Base-by-base conservation (phyloP, 1,140 invertebrate genomes). In the Bradysia coprophila region DNA sequence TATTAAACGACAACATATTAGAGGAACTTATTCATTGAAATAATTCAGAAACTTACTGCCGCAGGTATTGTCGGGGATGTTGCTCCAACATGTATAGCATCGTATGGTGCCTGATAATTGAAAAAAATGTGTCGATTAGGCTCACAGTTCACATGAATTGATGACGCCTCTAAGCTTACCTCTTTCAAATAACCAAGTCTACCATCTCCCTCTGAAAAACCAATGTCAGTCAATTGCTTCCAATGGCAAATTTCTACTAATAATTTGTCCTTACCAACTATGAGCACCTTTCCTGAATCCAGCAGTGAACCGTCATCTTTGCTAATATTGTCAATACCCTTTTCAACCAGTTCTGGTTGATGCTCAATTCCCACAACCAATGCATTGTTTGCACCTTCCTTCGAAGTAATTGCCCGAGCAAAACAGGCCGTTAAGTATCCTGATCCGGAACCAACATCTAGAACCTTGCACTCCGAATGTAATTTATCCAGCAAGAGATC, bases 401-500 rank as follows among this genome's bases (percentile, higher is more conserved):
- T 55, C 24, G 49, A 48, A n/a, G 43, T 32, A 15, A 50, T 44
- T 4, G 58, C 46, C 53, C 91, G 95, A 15, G 86, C 81, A 80
- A 97, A 92, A 54, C 91, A 96, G n/a, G 86, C 81, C 23, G 91
- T 95, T 11, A 97, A 71, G 61, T 95, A 96, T 4, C 92, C 92
- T 55, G 85, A 92, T 16, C 93, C 93, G 48, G 87, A 95, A 9
- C 93, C 93, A 43, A 98, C 88, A 70, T 98, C 94, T 37, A 97
- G 65, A 15, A 85, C 89, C 57, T 66, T 76, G 24, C 72, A 74
- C 36, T 91, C 88, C 51, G 76, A 73, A 33, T 69, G 63, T 33
- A 97, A 61, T 50, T 94, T 82, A 48, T 86, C 79, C 52, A 80
- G 76, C 43, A 98, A 65, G 38, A 81, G 66, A 68, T 97, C 90